Conservation (phyloP, 2,888 invertebrate genomes). For the Diloba caeruleocephala region DNA sequence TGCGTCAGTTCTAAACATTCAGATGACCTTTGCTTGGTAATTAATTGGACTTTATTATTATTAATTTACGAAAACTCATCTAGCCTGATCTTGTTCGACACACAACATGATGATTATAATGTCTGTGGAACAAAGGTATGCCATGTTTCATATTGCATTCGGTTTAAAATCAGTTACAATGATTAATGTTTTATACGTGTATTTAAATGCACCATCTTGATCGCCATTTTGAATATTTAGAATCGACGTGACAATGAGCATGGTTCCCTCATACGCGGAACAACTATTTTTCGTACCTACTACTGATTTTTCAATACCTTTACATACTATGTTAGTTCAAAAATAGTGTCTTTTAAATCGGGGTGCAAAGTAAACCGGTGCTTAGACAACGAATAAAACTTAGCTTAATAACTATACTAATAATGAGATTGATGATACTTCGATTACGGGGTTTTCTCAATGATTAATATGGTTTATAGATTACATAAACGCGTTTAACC, state of each 20-base stretch:
- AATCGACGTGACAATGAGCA: conserved; percentile 20
- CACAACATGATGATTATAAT: no score
- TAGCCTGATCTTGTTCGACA: no score
- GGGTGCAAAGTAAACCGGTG: conserved; percentile 74
- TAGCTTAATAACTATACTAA: conserved; percentile 39
- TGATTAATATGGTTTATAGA: conserved; percentile 32
- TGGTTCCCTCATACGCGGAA: conserved; percentile 9
- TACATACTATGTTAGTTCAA: conserved; percentile 55
- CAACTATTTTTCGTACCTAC: conserved; percentile 41
- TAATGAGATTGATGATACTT: conserved; percentile 34
- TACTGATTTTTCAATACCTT: conserved; percentile 27
- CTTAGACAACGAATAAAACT: conserved; percentile 52
- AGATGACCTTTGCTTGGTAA: background rate
- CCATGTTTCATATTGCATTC: no score
- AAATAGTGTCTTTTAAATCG: conserved; percentile 63
- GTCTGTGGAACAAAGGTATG: no score
- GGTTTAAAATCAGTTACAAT: no score
- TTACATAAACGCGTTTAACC: conserved; percentile 25
- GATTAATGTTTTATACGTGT: no score
- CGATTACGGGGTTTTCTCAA: conserved; percentile 43
- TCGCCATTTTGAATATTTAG: conserved; percentile 13
- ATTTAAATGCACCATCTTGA: no score
- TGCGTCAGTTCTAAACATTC: conserved; percentile 18
- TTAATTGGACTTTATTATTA: no score
- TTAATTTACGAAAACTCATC: no score